Evolutionary conservation across 2,888 invertebrate species (phyloP).

Genomic region (Apocheima hispidaria): DNA sequence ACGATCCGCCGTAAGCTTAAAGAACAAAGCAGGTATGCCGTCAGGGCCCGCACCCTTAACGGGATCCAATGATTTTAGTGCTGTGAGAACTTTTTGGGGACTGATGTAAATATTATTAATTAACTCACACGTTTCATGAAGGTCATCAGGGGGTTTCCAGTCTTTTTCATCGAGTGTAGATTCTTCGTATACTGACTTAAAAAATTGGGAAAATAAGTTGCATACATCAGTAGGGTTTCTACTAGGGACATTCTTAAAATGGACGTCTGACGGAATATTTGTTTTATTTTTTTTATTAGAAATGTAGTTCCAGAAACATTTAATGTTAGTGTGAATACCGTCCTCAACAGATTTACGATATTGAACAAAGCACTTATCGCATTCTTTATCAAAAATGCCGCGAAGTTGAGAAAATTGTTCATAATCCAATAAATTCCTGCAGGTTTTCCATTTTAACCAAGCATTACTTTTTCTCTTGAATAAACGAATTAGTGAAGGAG

Average conservation of each 20-base stretch:
- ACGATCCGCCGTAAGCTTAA: too few relatives aligned
- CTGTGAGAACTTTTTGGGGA: too few relatives aligned
- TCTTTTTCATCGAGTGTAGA: background rate
- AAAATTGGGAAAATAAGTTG: background rate
- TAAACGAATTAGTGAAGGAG: background rate
- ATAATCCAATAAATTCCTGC: background rate
- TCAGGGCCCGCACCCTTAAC: too few relatives aligned
- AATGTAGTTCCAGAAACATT: background rate
- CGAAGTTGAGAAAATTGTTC: background rate
- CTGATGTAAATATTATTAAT: background rate
- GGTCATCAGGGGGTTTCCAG: background rate
- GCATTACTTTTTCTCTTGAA: background rate
- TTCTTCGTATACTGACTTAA: background rate
- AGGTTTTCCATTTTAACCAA: background rate
- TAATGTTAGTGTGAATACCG: too few relatives aligned
- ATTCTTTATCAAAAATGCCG: background rate
- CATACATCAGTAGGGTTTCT: background rate
- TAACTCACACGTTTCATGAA: background rate
- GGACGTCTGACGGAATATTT: background rate
- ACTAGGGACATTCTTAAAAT: too few relatives aligned
- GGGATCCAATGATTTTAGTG: too few relatives aligned
- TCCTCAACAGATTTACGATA: too few relatives aligned
- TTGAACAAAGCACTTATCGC: background rate
- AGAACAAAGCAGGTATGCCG: too few relatives aligned
- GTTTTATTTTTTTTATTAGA: background rate